These are phyloP conservation scores for Adoxophyes honmai DNA, from an alignment of 1,140 invertebrate species.

Conservation along the genomic window DNA sequence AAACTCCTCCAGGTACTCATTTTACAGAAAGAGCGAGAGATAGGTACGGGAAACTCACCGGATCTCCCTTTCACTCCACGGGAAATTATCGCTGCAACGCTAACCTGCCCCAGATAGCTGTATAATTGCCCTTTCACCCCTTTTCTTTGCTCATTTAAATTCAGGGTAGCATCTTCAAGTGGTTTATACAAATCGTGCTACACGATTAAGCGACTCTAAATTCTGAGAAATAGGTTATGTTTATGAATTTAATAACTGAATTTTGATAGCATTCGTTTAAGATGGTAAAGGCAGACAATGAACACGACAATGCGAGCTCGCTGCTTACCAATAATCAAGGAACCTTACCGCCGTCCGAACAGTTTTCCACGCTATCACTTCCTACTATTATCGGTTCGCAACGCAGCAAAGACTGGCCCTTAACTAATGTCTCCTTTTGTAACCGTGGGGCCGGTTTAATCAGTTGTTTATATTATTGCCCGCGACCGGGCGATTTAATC, in stretches of 20 bases:
- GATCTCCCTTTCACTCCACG: slow-evolving; percentile 21
- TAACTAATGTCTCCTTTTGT: slow-evolving; percentile 73
- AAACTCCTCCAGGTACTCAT: slow-evolving; percentile 36
- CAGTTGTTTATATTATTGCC: slow-evolving; percentile 71
- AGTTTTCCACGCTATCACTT: slow-evolving; percentile 57
- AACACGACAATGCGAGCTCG: background rate
- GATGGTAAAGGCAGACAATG: slow-evolving; percentile 10
- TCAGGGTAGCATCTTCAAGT: slow-evolving; percentile 29
- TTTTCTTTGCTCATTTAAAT: slow-evolving; percentile 30
- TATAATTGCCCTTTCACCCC: slow-evolving; percentile 31
- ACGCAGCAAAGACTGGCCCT: slow-evolving; percentile 43
- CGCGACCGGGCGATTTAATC: slow-evolving; percentile 60
- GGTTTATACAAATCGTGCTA: slow-evolving; percentile 14
- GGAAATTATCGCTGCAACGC: slow-evolving; percentile 24
- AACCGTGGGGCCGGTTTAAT: slow-evolving; percentile 57
- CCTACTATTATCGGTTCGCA: slow-evolving; percentile 58
- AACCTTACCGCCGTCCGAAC: slow-evolving; percentile 36
- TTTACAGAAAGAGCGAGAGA: slow-evolving; percentile 26
- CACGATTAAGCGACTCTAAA: background rate
- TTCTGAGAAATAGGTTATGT: background rate
- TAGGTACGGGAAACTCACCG: slow-evolving; percentile 19
- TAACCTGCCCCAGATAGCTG: slow-evolving; percentile 24
- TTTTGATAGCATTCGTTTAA: background rate
- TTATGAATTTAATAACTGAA: slow-evolving; percentile 11
- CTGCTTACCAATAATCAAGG: slow-evolving; percentile 29